These are phyloP conservation scores for Spodoptera exigua DNA, from an alignment of 2,888 invertebrate species.

Conservation along the genomic window DNA sequence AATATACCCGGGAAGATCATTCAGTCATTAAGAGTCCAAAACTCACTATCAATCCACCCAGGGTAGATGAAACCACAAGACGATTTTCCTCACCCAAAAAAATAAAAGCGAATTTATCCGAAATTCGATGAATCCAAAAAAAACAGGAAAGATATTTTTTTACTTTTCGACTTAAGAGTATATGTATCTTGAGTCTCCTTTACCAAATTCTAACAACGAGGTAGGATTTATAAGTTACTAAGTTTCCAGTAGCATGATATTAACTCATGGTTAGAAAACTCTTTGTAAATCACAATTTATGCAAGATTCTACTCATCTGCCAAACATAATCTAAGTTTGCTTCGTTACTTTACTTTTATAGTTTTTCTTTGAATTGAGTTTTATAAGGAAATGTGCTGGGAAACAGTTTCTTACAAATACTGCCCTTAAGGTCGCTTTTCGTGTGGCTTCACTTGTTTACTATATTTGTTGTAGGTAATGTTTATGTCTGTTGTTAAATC, in stretches of 20 bases:
- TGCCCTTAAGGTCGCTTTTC: slow-evolving; percentile 1
- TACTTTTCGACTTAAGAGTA: no score
- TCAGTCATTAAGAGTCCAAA: no score
- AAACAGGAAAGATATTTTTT: no score
- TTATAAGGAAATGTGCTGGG: background rate
- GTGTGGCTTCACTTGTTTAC: slow-evolving; percentile 9
- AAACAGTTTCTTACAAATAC: background rate
- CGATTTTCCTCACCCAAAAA: no score
- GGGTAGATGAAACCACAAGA: no score
- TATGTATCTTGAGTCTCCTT: no score
- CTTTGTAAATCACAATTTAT: background rate
- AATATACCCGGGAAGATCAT: no score
- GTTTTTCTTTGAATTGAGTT: slow-evolving; percentile 7
- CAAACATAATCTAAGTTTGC: background rate
- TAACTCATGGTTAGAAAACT: background rate
- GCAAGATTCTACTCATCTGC: background rate
- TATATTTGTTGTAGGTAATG: background rate
- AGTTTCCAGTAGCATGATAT: background rate
- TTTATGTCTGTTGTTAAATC: background rate
- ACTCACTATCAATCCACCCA: no score
- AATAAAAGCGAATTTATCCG: no score
- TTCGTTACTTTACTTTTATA: slow-evolving; percentile 12
- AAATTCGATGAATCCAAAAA: no score
- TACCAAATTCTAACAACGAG: no score
- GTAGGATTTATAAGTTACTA: no score